These are phyloP conservation scores for Eutrigla gurnardus DNA, from an alignment of 2,797 vertebrate genomes.

Conservation along the genomic window DNA sequence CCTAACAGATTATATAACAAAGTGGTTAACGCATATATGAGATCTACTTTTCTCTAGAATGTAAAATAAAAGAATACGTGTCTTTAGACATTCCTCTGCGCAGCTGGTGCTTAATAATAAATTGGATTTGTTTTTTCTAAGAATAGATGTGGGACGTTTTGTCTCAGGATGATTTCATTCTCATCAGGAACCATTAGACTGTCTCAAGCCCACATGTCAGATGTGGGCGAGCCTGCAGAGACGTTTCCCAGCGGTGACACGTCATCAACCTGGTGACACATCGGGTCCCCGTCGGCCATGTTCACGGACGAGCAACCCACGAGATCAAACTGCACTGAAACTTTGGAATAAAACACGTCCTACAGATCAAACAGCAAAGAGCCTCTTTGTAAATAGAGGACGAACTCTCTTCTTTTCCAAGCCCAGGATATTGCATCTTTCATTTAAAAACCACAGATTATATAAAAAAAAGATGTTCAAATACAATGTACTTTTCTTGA, in stretches of 20 bases:
- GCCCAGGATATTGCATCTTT: constrained; percentile 18
- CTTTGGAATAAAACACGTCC: constrained; percentile 38
- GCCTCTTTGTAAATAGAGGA: constrained; percentile 53
- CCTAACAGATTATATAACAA: constrained; percentile 12
- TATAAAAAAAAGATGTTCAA: constrained; percentile 40
- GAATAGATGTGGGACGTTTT: constrained; percentile 37
- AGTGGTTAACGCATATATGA: constrained; percentile 1
- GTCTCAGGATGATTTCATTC: constrained; percentile 55
- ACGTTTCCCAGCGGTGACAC: constrained; percentile 68
- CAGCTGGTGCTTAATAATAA: neutral
- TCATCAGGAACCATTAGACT: constrained; percentile 69
- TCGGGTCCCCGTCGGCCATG: constrained; percentile 44
- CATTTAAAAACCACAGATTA: constrained; percentile 20
- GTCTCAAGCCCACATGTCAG: constrained; percentile 69
- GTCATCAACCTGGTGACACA: constrained; percentile 74
- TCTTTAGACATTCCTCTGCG: constrained; percentile 2
- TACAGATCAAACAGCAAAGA: constrained; percentile 37
- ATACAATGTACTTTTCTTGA: constrained; percentile 30
- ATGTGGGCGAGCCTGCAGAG: constrained; percentile 60
- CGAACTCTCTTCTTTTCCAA: constrained; percentile 22
- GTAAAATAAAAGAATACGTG: constrained; percentile 11
- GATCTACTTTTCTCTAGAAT: constrained; percentile 3
- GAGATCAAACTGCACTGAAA: constrained; percentile 35
- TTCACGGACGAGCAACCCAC: constrained; percentile 61
- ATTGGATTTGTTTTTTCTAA: constrained; percentile 22